These are phyloP conservation scores for Mythimna pallens DNA, from an alignment of 2,888 invertebrate species.

Conservation along the genomic window DNA sequence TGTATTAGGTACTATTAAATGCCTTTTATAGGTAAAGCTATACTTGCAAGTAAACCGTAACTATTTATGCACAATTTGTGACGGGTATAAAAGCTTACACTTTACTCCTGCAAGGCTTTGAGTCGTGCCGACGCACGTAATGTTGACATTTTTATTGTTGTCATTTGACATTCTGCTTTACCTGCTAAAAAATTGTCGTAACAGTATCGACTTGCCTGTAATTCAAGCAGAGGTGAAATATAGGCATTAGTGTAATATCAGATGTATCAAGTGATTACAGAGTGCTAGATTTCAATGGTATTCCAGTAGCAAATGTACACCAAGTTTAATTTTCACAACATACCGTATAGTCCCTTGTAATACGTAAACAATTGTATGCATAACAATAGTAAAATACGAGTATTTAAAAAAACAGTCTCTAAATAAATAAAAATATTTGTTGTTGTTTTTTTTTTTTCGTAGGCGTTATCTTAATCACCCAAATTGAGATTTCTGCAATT, in stretches of 20 bases:
- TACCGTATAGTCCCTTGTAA: background rate
- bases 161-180: conserved; percentile 26
- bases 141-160: conserved; percentile 48
- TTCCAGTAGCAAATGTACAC: background rate
- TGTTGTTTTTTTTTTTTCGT: too few species aligned
- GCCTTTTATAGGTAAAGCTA: conserved; percentile 22
- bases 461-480: conserved; percentile 14
- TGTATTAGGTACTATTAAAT: conserved; percentile 9
- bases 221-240: conserved; percentile 6
- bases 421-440: conserved; percentile 3
- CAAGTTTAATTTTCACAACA: background rate
- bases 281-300: conserved; percentile 4
- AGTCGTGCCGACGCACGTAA: conserved; percentile 48
- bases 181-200: conserved; percentile 35
- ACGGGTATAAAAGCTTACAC: conserved; percentile 45
- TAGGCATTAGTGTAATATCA: background rate
- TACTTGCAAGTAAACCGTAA: conserved; percentile 31
- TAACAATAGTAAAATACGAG: conserved; percentile 1
- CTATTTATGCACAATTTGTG: conserved; percentile 57
- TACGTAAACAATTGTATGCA: background rate
- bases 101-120: conserved; percentile 55
- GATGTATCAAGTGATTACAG: background rate
- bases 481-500: conserved; percentile 25
- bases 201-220: conserved; percentile 10
- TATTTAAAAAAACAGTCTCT: background rate